A percentile compares a stretch with the other conserved stretches of the same genome.
These are phyloP conservation scores for Nycticorax nycticorax DNA, from an alignment of 2,113 vertebrate genomes.

Conservation along the genomic window DNA sequence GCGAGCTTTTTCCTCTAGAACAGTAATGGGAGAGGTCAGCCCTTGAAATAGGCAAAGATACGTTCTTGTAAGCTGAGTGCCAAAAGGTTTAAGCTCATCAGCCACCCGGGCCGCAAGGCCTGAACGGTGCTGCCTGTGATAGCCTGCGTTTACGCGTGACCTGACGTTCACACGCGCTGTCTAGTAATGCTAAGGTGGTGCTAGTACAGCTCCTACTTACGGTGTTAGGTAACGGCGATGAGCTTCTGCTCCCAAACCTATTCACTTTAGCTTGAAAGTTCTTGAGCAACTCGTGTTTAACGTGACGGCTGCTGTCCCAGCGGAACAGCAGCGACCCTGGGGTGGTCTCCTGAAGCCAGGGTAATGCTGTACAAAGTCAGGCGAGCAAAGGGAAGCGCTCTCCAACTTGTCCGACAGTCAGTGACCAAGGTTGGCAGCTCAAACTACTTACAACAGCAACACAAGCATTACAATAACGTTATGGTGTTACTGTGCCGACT, in stretches of 20 bases:
- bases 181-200: accelerated
- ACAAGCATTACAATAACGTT: accelerated
- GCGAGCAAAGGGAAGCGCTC: not conserved
- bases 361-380: not conserved
- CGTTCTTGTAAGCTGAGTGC: accelerated
- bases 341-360: too few species aligned
- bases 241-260: not conserved
- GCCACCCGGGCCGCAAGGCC: not conserved
- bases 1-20: not conserved
- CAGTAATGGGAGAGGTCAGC: not conserved
- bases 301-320: not conserved
- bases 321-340: not conserved
- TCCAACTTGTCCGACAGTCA: not conserved
- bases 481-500: not conserved
- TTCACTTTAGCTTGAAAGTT: not conserved
- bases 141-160: accelerated
- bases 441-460: accelerated
- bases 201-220: not conserved
- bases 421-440: not conserved
- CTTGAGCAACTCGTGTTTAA: not conserved
- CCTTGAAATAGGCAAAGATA: not conserved
- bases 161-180: not conserved
- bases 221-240: accelerated
- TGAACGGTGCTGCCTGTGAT: too few species aligned
- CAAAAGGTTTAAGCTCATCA: not conserved